A percentile compares a stretch with the other conserved stretches of the same genome.
Conservation (phyloP, 2,113 vertebrate species). For the Corythornis madagascariensis region DNA sequence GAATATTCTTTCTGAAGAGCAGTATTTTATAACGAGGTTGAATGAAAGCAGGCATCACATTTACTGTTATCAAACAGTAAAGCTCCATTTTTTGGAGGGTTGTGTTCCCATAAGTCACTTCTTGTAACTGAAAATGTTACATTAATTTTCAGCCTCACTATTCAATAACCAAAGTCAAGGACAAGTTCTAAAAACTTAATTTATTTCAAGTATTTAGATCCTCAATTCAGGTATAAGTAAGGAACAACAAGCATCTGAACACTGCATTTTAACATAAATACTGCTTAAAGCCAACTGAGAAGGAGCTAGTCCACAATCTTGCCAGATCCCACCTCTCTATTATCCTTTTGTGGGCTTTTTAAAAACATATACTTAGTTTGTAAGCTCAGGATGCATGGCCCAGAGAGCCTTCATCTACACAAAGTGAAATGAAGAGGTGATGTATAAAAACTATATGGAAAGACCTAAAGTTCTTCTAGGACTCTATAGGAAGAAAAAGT, state of each 20-base stretch:
- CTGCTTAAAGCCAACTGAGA: background rate
- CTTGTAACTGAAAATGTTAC: background rate
- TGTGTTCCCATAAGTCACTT: background rate
- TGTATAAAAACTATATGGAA: background rate
- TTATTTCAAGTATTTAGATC: background rate
- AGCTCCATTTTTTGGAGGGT: background rate
- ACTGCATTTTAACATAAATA: background rate
- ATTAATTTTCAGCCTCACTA: too few relatives aligned
- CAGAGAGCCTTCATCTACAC: background rate
- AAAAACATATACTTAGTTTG: background rate
- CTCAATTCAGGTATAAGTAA: background rate
- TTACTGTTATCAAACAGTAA: background rate
- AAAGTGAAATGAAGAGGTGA: background rate
- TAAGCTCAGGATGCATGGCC: background rate
- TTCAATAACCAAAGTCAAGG: background rate
- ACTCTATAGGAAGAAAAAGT: background rate
- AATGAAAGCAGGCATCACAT: background rate
- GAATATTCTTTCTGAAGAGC: background rate
- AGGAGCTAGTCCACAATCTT: background rate
- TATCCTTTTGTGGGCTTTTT: background rate
- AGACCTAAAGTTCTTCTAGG: background rate
- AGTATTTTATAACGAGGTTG: background rate
- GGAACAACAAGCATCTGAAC: background rate
- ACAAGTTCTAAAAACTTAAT: background rate
- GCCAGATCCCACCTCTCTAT: background rate